Conservation (phyloP, 1,140 invertebrate genomes). For the Lineus longissimus region DNA sequence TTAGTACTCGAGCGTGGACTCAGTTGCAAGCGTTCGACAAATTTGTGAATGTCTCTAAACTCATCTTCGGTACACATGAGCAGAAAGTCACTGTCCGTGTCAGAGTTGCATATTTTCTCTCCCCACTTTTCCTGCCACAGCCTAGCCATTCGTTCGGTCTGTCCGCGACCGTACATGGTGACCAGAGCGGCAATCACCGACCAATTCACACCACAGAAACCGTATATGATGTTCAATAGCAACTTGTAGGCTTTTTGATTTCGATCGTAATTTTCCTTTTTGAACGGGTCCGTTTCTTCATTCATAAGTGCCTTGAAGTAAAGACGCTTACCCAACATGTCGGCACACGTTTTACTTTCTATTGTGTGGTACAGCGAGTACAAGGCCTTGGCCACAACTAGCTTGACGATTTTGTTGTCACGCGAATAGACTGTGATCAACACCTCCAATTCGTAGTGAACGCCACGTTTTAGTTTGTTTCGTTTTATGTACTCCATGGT, state of each 20-base stretch:
- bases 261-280: background rate
- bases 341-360: background rate
- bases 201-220: background rate
- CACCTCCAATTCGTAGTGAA: background rate
- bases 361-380: background rate
- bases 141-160: background rate
- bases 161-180: background rate
- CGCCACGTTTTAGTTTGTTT: background rate
- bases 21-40: background rate
- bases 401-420: background rate
- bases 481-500: background rate
- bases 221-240: background rate
- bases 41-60: background rate
- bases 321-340: background rate
- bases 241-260: background rate
- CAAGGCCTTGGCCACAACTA: background rate
- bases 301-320: background rate
- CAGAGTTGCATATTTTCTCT: background rate
- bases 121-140: background rate
- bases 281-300: background rate
- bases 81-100: constrained; percentile 1
- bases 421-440: background rate
- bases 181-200: background rate
- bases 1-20: background rate
- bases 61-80: background rate